Evolutionary conservation across 2,888 invertebrate species (phyloP).

Genomic region (Nudaria mundana): DNA sequence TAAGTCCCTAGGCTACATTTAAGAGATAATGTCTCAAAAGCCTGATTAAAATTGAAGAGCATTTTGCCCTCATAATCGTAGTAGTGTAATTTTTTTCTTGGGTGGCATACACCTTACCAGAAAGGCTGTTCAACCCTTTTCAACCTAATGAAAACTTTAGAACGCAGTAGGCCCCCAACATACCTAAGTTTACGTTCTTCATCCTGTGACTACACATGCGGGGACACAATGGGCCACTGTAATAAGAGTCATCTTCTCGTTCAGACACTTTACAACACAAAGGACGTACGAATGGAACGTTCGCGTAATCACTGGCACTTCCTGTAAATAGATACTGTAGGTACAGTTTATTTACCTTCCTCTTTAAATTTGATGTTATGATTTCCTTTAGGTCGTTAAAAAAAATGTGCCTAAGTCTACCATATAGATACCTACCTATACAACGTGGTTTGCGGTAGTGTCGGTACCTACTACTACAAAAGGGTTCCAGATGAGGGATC

Average conservation of each 20-base stretch:
- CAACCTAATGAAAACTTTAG: too few species aligned
- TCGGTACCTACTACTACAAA: too few species aligned
- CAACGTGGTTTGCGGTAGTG: too few species aligned
- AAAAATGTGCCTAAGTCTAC: not conserved
- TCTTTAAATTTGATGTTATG: slow-evolving; percentile 45
- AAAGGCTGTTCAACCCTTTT: too few species aligned
- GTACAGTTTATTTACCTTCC: slow-evolving; percentile 30
- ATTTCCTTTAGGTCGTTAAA: slow-evolving; percentile 35
- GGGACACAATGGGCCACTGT: slow-evolving; percentile 49
- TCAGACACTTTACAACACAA: slow-evolving; percentile 65
- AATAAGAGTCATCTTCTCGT: slow-evolving; percentile 62
- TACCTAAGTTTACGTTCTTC: slow-evolving; percentile 8
- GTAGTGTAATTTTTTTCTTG: not conserved
- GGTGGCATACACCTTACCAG: slow-evolving; percentile 2
- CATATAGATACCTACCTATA: too few species aligned
- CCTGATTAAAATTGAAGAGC: too few species aligned
- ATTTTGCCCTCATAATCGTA: too few species aligned
- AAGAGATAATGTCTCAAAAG: too few species aligned
- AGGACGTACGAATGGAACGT: slow-evolving; percentile 52
- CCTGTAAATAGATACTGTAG: slow-evolving; percentile 57
- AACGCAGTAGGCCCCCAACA: slow-evolving; percentile 9
- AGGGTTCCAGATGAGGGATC: too few species aligned
- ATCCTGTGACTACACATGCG: slow-evolving; percentile 22
- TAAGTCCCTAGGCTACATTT: too few species aligned
- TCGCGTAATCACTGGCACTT: slow-evolving; percentile 51